Evolutionary conservation across 2,113 vertebrate species (phyloP).

Genomic region (Rissa tridactyla): DNA sequence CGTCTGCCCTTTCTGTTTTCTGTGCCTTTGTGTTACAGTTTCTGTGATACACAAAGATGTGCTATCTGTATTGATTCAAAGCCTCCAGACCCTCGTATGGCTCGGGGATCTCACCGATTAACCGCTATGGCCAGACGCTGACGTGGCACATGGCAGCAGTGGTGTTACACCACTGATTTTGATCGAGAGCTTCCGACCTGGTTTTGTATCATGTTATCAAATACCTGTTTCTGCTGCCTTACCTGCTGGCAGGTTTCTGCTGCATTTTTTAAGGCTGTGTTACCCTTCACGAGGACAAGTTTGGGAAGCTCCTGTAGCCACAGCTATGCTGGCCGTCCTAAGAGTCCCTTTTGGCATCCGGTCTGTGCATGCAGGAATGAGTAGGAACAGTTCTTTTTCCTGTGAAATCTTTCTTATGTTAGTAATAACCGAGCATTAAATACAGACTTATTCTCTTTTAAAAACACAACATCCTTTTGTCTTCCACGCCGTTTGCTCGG

Average conservation of each 20-base stretch:
- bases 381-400: background rate
- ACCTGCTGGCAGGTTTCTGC: background rate
- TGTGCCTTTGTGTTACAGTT: background rate
- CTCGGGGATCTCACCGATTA: background rate
- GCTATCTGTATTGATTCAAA: background rate
- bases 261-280: background rate
- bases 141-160: rapidly evolving
- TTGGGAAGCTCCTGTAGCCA: background rate
- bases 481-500: background rate
- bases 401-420: background rate
- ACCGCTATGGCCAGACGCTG: rapidly evolving
- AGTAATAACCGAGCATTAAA: background rate
- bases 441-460: rapidly evolving
- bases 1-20: background rate
- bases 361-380: background rate
- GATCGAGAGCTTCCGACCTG: background rate
- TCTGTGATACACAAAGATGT: rapidly evolving
- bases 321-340: background rate
- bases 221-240: background rate
- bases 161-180: background rate
- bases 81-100: background rate
- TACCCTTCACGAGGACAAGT: background rate
- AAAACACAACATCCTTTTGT: background rate
- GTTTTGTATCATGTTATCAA: background rate
- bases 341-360: background rate